Evolutionary conservation across 2,888 invertebrate genomes (phyloP), one percentile per base, ranked within the genome.

Genomic region (Tachina fera): DNA sequence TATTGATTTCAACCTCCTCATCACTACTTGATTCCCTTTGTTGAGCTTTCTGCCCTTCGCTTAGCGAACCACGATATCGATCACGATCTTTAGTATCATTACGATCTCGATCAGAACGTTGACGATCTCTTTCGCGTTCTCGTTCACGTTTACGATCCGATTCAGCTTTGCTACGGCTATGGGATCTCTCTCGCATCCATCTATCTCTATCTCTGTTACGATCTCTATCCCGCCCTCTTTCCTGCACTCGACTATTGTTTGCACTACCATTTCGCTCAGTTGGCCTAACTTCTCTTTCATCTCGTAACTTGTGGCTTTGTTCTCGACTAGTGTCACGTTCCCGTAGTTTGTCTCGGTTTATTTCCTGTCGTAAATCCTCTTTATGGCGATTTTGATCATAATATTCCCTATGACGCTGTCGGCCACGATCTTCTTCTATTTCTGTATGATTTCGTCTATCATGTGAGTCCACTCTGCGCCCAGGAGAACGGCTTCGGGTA

Each of bases 41-140:
- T 84, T 95, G 94, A 9, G 94, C 91, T 88, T 96, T 96, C 87
- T 97, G 94, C 2, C 97, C 96, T 91, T 98, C 97, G 82, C 96
- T 97, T 19, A 96, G 91, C 16, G 97, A 96, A 89, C 95, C 96
- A 91, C 94, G 95, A 90, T 93, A 95, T 79, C 95, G 95, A 90
- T 95, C 95, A n/a, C 92, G 93, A 47, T 91, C 91, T 13, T 93
- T 93, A 0, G 80, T 81, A 19, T 89, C 88, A 65, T 90, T 90
- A n/a, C 92, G 92, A 53, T 89, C 88, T 0, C 82, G 80, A 10
- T 85, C 79, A 39, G 71, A 58, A 85, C 93, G 90, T 87, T 93
- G 91, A 72, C 89, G 88, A 68, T 91, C 90, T 19, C 91, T 91
- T 85, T 92, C 93, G 45, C 92, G 91, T 76, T 92, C 70, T 31